Base-by-base conservation (phyloP, 2,797 vertebrate species). In the Sebastes kiyomatsui region DNA sequence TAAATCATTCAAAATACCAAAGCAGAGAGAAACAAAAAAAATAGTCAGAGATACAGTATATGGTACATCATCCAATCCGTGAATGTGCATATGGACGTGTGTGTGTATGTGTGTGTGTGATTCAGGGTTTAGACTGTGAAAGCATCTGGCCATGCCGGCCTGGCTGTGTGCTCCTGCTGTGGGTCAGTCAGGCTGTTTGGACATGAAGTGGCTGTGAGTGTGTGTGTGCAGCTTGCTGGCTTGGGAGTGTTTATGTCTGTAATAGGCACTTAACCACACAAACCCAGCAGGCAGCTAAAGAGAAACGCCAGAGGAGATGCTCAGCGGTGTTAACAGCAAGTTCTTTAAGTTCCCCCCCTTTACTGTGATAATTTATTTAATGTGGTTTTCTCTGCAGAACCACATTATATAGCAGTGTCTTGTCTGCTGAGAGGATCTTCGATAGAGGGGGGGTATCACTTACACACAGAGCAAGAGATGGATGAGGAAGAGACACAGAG, bases 231-330 rank as follows among this genome's bases (percentile, higher is more conserved):
- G 81, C 71, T 87, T 65, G 71, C 79, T 84, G 84, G 84, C 80
- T 85, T 35, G 55, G 74, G 83, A 87, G 65, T 91, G 90, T 92
- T 90, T 92, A 90, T 88, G 84, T 90, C 86, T 93, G 77, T 88
- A 90, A 82, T 79, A 89, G 73, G 87, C 86, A 81, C 85, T 90
- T 80, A 88, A 91, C 80, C 80, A 88, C 84, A 93, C 85, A 91
- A 72, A 88, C 76, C 80, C 87, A 91, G 82, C 90, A 88, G 84
- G 76, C 83, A 76, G 81, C 55, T 82, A 73, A 87, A 85, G 78
- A 85, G 82, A 87, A 90, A 78, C 38, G 28, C 71, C 73, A 81
- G 75, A 87, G 67, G 86, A 88, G 87, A 83, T 11, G 18, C 72
- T 78, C 60, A 52, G 28, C 33, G 23, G 71, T 75, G 76, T 87